Evolutionary conservation across 2,113 vertebrate genomes (phyloP).

Genomic region (Cromileptes altivelis): DNA sequence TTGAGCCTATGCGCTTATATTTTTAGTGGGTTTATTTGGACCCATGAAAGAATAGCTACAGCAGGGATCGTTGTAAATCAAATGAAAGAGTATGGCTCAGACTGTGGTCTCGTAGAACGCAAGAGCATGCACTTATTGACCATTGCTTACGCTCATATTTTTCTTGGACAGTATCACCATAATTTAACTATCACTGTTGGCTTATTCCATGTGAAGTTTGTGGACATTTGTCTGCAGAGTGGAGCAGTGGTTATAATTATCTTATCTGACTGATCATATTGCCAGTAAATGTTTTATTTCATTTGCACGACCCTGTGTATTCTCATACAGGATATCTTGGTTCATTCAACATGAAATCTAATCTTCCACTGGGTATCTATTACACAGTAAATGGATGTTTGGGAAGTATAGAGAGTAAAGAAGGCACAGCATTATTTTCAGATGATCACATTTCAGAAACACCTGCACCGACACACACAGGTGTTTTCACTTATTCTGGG

Average conservation of each 20-base stretch:
- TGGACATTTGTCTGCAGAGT: neutral
- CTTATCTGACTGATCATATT: slow-evolving; percentile 6
- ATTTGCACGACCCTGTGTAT: slow-evolving; percentile 7
- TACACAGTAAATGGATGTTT: neutral
- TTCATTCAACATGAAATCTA: neutral
- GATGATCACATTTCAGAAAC: slow-evolving; percentile 14
- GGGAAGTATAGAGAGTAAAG: neutral
- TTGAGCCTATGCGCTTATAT: slow-evolving; percentile 1
- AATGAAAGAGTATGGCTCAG: neutral
- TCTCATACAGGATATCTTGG: slow-evolving; percentile 17
- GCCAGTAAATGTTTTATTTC: neutral
- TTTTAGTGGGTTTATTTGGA: slow-evolving; percentile 17
- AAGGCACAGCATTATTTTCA: neutral
- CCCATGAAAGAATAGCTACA: neutral
- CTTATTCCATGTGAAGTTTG: neutral
- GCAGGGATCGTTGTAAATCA: neutral
- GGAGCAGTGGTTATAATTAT: neutral
- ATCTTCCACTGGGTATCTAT: neutral
- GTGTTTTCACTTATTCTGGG: slow-evolving; percentile 38
- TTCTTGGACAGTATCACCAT: too few species aligned
- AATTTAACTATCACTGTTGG: slow-evolving; percentile 2
- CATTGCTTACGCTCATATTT: neutral
- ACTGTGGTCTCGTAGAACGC: neutral
- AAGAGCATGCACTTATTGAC: slow-evolving; percentile 4
- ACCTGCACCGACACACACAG: slow-evolving; percentile 24